A percentile compares a stretch with the other conserved stretches of the same genome.
Evolutionary conservation across 1,140 invertebrate species (phyloP).

Genomic region (Dinothrombium tinctorium): DNA sequence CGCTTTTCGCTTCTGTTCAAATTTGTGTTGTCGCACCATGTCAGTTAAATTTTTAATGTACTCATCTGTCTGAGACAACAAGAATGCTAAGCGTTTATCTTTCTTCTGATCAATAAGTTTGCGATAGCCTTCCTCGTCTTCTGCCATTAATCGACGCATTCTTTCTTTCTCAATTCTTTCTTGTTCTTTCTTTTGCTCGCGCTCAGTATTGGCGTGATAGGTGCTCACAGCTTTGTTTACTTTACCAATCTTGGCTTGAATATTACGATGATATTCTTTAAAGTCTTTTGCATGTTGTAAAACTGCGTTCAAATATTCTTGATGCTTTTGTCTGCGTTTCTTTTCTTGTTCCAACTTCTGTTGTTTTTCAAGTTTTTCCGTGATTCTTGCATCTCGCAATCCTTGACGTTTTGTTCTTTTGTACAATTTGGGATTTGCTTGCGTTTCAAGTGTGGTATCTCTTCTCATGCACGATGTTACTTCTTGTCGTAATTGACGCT

Average conservation of each 20-base stretch:
- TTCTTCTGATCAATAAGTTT: slow-evolving; percentile 99
- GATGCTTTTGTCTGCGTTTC: slow-evolving; percentile 79
- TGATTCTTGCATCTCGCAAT: slow-evolving; percentile 77
- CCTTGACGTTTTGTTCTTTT: slow-evolving; percentile 86
- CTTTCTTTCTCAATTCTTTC: slow-evolving; percentile 94
- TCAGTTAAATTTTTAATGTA: slow-evolving; percentile 88
- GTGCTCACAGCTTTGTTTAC: slow-evolving; percentile 86
- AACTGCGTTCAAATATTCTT: slow-evolving; percentile 82
- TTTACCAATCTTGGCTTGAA: slow-evolving; percentile 53
- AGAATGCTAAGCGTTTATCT: slow-evolving; percentile 89
- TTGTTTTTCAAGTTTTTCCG: slow-evolving; percentile 95
- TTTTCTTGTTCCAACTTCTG: slow-evolving; percentile 91
- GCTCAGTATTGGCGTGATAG: slow-evolving; percentile 89
- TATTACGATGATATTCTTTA: slow-evolving; percentile 81
- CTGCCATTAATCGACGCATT: slow-evolving; percentile 90
- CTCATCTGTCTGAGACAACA: slow-evolving; percentile 92
- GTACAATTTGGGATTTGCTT: slow-evolving; percentile 87
- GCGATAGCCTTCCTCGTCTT: slow-evolving; percentile 70
- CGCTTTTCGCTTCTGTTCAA: slow-evolving; percentile 58
- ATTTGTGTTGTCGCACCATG: slow-evolving; percentile 84
- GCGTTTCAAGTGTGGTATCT: slow-evolving; percentile 86
- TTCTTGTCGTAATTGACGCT: slow-evolving; percentile 61
- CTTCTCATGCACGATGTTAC: slow-evolving; percentile 44
- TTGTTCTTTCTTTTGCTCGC: slow-evolving; percentile 97
- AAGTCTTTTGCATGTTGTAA: slow-evolving; percentile 93